These are phyloP conservation scores for Carcharodon carcharias DNA, from an alignment of 2,797 vertebrate genomes.

Conservation along the genomic window DNA sequence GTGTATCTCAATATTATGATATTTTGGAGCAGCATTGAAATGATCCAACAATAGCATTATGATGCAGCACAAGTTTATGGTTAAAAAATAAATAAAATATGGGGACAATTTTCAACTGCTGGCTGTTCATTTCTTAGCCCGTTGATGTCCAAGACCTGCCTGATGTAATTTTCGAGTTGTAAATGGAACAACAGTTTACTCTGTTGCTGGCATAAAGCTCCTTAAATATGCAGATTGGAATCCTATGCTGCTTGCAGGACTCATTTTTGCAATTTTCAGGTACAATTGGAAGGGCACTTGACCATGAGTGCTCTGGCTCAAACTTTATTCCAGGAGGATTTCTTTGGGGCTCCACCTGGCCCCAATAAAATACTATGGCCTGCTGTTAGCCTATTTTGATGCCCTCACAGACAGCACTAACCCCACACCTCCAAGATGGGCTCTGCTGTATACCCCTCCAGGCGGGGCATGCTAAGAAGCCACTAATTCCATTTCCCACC, in stretches of 20 bases:
- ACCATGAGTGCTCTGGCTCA: neutral
- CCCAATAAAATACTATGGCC: neutral
- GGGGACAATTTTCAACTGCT: neutral
- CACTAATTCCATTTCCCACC: neutral
- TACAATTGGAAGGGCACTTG: neutral
- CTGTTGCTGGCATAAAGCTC: neutral
- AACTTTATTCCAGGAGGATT: neutral
- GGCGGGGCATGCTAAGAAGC: neutral
- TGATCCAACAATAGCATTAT: neutral
- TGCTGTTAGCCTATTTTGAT: neutral
- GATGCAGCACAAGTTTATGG: neutral
- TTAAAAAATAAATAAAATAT: neutral
- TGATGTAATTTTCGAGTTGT: neutral
- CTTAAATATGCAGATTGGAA: neutral
- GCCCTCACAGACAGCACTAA: too few species aligned
- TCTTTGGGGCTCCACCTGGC: neutral
- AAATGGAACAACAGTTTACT: neutral
- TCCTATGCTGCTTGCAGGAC: neutral
- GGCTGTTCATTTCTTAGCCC: neutral
- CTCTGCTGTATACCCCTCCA: neutral
- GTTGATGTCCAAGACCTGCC: neutral
- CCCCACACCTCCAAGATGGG: neutral
- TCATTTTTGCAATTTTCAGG: neutral
- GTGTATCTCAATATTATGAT: neutral
- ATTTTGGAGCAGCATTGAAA: neutral